phyloP scores from a whole-genome alignment of 2,888 invertebrate species.

The Ormia ochracea region DNA sequence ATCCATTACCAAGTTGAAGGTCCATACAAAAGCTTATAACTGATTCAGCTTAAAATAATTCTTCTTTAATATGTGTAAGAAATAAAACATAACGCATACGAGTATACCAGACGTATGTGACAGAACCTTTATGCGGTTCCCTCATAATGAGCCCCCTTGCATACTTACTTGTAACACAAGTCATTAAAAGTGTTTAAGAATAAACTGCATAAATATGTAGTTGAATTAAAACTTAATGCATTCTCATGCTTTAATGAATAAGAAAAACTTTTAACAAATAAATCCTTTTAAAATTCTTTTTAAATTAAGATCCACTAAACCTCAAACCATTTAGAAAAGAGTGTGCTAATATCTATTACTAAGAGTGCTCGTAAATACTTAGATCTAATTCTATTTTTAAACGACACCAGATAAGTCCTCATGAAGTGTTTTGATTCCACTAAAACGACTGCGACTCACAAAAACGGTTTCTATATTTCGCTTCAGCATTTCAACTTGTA shows the following conservation, averaged over 20 bases:
- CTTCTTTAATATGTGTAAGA: no score
- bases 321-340: slow-evolving; percentile 3
- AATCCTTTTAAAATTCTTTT: slow-evolving; percentile 41
- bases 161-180: neutral
- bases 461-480: slow-evolving; percentile 14
- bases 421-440: slow-evolving; percentile 1
- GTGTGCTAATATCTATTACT: neutral
- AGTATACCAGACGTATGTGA: no score
- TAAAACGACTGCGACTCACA: neutral
- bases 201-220: neutral
- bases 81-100: no score
- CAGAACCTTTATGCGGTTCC: no score
- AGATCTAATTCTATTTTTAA: neutral
- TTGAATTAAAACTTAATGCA: slow-evolving; percentile 16
- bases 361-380: neutral
- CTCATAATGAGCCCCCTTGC: neutral
- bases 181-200: neutral
- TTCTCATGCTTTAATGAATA: neutral
- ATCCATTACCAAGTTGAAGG: no score
- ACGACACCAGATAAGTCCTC: neutral
- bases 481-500: slow-evolving; percentile 24
- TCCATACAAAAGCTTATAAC: no score
- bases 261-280: slow-evolving; percentile 27
- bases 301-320: slow-evolving; percentile 4
- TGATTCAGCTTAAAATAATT: no score